Conservation (phyloP, 2,888 invertebrate genomes). For the Orthosia gothica region DNA sequence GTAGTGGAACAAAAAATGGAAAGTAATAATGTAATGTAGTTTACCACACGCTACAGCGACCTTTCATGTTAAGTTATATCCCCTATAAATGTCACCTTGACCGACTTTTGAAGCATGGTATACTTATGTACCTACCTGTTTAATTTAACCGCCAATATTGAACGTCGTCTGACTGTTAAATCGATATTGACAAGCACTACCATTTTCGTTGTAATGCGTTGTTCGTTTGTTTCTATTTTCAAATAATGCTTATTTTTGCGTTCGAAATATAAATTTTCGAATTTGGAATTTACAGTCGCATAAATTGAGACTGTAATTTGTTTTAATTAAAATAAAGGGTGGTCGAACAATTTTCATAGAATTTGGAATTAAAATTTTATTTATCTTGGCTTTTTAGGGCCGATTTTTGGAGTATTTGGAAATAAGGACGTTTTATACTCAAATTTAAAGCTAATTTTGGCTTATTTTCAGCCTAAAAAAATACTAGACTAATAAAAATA, state of each 20-base stretch:
- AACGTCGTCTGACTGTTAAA: conserved; percentile 24
- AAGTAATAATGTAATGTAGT: conserved; percentile 55
- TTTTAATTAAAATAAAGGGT: neutral
- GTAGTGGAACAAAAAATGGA: conserved; percentile 43
- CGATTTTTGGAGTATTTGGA: too few relatives aligned
- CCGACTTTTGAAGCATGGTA: conserved; percentile 63
- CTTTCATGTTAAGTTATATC: conserved; percentile 67
- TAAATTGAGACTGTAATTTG: neutral
- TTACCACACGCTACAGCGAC: conserved; percentile 65
- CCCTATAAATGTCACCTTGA: conserved; percentile 72
- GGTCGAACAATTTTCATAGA: neutral
- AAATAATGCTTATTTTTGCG: neutral
- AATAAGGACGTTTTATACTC: too few relatives aligned
- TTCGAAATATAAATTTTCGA: neutral
- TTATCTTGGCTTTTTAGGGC: neutral
- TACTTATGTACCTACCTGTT: conserved; percentile 30
- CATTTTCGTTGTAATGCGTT: neutral
- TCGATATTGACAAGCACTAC: conserved; percentile 36
- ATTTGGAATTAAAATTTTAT: too few relatives aligned
- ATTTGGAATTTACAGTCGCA: neutral
- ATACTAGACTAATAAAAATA: too few relatives aligned
- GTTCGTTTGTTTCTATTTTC: conserved; percentile 1
- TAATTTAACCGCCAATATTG: conserved; percentile 37
- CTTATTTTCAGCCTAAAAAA: too few relatives aligned
- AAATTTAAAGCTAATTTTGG: too few relatives aligned